Evolutionary conservation across 2,113 vertebrate species (phyloP).

Genomic region (Lepus americanus): DNA sequence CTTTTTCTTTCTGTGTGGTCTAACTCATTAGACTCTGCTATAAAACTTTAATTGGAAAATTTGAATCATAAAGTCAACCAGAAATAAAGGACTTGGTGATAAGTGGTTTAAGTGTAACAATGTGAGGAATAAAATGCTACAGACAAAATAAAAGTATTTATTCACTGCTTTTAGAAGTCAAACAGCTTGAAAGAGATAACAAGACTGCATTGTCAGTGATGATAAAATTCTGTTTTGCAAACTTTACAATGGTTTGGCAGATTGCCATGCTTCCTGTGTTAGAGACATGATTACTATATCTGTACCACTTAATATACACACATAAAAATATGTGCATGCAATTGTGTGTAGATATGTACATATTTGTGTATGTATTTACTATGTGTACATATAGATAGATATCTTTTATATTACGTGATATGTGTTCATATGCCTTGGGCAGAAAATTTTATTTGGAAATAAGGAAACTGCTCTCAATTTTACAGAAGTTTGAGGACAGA

Average conservation of each 20-base stretch:
- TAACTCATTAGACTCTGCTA: constrained; percentile 70
- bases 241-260: neutral
- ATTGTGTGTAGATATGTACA: neutral
- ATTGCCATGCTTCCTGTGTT: neutral
- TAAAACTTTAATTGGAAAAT: constrained; percentile 71
- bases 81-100: constrained; percentile 55
- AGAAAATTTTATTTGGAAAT: neutral
- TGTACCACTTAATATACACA: no score
- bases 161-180: constrained; percentile 50
- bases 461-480: neutral
- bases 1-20: constrained; percentile 46
- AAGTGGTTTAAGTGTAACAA: constrained; percentile 45
- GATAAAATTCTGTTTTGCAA: neutral
- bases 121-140: constrained; percentile 53
- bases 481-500: neutral
- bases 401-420: neutral
- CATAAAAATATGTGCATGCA: neutral
- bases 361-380: neutral
- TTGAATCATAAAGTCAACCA: constrained; percentile 63
- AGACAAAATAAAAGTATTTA: constrained; percentile 63
- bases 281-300: neutral
- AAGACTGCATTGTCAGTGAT: neutral
- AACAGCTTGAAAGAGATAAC: constrained; percentile 57
- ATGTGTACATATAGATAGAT: neutral
- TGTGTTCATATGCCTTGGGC: neutral